A percentile compares a stretch with the other conserved stretches of the same genome.
phyloP scores from a whole-genome alignment of 1,140 invertebrate genomes.

The Aricia agestis region DNA sequence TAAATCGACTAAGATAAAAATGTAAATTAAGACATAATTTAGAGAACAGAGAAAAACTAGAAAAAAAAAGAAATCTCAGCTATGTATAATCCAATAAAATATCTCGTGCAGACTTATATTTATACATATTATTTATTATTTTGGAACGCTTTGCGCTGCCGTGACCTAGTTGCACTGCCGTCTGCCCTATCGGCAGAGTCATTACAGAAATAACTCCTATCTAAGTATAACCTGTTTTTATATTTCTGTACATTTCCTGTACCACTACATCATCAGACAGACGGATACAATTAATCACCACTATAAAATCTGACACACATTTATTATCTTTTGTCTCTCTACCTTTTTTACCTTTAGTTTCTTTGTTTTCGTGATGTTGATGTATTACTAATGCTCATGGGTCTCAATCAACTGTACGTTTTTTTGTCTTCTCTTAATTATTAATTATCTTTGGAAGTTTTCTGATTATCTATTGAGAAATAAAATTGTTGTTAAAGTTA shows the following conservation, averaged over 20 bases:
- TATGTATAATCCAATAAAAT: too few relatives aligned
- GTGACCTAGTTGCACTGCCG: background rate
- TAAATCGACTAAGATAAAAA: too few relatives aligned
- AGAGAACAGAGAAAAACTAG: too few relatives aligned
- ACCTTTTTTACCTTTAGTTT: background rate
- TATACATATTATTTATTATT: too few relatives aligned
- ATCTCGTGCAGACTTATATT: too few relatives aligned
- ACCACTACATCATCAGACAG: background rate
- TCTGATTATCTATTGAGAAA: too few relatives aligned
- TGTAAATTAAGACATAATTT: too few relatives aligned
- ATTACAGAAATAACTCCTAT: too few relatives aligned
- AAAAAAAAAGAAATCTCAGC: too few relatives aligned
- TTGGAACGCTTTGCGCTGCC: too few relatives aligned
- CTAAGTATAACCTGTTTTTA: background rate
- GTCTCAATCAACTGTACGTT: background rate
- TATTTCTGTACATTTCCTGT: slow-evolving; percentile 1
- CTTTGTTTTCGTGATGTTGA: background rate
- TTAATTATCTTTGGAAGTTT: background rate
- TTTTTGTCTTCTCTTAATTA: background rate
- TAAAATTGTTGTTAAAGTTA: too few relatives aligned
- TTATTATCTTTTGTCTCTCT: background rate
- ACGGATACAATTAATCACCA: background rate
- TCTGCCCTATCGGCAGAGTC: too few relatives aligned
- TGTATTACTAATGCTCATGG: background rate
- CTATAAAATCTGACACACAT: background rate